Evolutionary conservation across 2,113 vertebrate genomes (phyloP).

Genomic region (Sebastes fasciatus): DNA sequence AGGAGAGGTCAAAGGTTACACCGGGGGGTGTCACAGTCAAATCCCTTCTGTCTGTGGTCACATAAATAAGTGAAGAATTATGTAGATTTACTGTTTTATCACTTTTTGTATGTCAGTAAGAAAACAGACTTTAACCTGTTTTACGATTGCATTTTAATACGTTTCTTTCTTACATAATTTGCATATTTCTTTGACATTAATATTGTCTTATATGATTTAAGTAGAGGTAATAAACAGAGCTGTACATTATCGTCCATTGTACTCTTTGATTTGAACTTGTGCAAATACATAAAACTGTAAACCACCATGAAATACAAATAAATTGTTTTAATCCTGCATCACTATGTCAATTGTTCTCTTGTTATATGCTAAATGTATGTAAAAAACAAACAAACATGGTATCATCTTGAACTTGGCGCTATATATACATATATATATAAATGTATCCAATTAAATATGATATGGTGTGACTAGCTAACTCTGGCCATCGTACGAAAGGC

Average conservation of each 20-base stretch:
- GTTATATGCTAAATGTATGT: no score
- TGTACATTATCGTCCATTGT: not conserved
- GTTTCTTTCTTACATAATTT: not conserved
- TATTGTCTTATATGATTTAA: not conserved
- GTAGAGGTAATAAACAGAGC: no score
- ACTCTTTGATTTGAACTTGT: not conserved
- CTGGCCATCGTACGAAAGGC: no score
- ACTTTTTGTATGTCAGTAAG: not conserved
- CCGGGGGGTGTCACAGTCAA: not conserved
- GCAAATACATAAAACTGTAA: not conserved
- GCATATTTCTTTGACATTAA: not conserved
- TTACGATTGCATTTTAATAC: not conserved
- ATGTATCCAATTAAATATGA: not conserved
- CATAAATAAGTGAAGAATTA: not conserved
- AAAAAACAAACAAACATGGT: no score
- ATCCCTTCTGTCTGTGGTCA: not conserved
- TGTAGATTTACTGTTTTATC: not conserved
- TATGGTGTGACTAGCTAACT: not conserved
- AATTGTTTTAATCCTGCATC: not conserved
- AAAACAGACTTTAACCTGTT: not conserved
- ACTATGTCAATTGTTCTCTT: not conserved
- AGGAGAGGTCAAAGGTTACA: constrained; percentile 41
- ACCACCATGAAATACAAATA: not conserved
- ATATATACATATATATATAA: not conserved
- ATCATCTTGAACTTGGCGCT: not conserved